Base-by-base conservation (phyloP, 2,113 vertebrate genomes). In the Blennius ocellaris region DNA sequence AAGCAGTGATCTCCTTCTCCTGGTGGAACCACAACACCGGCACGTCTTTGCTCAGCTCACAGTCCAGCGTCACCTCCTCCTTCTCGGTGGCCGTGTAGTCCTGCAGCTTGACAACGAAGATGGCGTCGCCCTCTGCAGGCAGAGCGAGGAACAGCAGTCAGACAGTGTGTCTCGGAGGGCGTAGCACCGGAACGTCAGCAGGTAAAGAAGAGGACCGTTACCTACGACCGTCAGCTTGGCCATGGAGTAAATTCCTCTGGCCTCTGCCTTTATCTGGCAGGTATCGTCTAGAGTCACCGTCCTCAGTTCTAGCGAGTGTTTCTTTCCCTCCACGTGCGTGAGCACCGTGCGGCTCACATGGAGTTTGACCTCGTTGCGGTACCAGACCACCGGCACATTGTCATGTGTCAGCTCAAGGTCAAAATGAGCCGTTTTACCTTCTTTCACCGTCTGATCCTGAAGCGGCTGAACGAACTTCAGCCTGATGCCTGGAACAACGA, bases 11-110 rank as follows among this genome's bases (percentile, higher is more conserved):
- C 78, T 99, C 98, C 66, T 94, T 95, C 3, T 96, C 95, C 0
- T 95, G 90, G 84, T 95, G 95, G 73, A 94, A 97, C 98, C 98
- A 99, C 67, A 96, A 92, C 21, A 99, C 98, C 0, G 97, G 96
- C 3, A 98, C 97, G 3, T 99, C 97, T 93, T 97, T 99, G 91
- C 96, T 99, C 52, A 99, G 93, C 84, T 99, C 97, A 61, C 98
- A 99, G 73, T 95, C 91, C 66, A 99, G 88, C 21, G 78, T 92
- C 69, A 99, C 89, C 81, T 97, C 96, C 11, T 99, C 96, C 87
- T 97, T 99, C 89, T 99, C 98, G 0, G 96, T 91, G 63, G 95
- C 97, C 0, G 96, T 95, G 90, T 94, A 97, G 81, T 99, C 95
- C 90, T 97, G 96, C 37, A 99, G 87, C 89, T 98, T 98, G 86